These are phyloP conservation scores for Diadophis punctatus DNA, from an alignment of 2,113 vertebrate genomes.

Conservation along the genomic window DNA sequence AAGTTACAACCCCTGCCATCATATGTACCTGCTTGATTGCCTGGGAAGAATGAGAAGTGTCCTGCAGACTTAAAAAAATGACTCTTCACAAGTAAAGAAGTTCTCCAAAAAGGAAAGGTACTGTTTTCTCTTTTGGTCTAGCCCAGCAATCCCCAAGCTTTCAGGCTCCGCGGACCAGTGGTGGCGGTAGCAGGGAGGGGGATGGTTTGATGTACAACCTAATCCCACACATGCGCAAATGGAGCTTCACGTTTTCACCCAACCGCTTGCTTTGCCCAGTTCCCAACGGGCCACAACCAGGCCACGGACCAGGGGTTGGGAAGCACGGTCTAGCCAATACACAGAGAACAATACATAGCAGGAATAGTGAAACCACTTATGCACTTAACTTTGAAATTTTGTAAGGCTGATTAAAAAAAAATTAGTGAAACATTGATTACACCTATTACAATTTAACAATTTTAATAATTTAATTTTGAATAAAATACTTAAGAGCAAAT, in stretches of 20 bases:
- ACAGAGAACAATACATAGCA: neutral
- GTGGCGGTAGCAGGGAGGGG: too few species aligned
- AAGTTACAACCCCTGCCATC: neutral
- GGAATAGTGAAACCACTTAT: neutral
- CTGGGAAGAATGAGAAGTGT: neutral
- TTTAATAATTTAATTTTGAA: neutral
- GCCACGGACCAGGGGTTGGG: too few species aligned
- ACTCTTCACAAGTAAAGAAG: neutral
- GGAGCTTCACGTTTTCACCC: rapidly evolving
- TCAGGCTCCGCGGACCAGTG: too few species aligned
- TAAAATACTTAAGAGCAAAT: neutral
- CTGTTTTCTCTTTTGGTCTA: neutral
- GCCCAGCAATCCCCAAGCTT: too few species aligned
- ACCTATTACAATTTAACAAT: neutral
- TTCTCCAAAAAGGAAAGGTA: neutral
- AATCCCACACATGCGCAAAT: too few species aligned
- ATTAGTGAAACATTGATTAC: neutral
- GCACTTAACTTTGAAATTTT: neutral
- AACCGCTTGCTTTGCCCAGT: too few species aligned
- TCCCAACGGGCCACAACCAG: too few species aligned
- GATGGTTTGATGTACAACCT: too few species aligned
- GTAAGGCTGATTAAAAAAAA: neutral
- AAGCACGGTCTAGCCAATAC: too few species aligned
- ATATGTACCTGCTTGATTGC: neutral
- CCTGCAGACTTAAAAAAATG: neutral